Evolutionary conservation across 2,797 vertebrate genomes (phyloP).

Genomic region (Paguma larvata): DNA sequence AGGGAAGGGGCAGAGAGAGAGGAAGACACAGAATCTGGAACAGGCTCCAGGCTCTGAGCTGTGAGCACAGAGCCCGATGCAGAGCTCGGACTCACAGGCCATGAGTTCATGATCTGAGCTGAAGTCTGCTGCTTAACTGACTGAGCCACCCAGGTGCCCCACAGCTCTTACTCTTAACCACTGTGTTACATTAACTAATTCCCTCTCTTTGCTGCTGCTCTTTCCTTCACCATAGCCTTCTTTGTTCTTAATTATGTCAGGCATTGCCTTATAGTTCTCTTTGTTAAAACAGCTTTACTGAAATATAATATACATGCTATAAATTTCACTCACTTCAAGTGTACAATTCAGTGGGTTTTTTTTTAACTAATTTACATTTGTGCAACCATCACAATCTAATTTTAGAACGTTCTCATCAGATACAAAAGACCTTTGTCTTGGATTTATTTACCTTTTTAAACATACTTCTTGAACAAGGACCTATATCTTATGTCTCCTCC

Average conservation of each 20-base stretch:
- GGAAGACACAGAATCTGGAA: too few species aligned
- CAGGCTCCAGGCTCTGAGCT: too few species aligned
- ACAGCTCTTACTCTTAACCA: not conserved
- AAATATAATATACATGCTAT: not conserved
- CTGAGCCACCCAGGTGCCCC: too few species aligned
- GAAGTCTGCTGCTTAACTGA: too few species aligned
- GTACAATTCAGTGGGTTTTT: not conserved
- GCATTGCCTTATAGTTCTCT: not conserved
- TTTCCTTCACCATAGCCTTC: not conserved
- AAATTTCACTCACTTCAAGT: slow-evolving; percentile 49
- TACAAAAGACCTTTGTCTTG: slow-evolving; percentile 17
- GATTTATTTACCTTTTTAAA: slow-evolving; percentile 53
- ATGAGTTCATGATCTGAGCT: too few species aligned
- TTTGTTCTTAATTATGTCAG: not conserved
- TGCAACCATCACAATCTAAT: not conserved
- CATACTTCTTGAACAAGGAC: slow-evolving; percentile 44
- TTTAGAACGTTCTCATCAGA: slow-evolving; percentile 21
- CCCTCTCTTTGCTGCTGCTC: not conserved
- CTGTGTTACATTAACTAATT: not conserved
- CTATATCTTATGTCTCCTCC: not conserved
- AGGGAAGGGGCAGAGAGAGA: too few species aligned
- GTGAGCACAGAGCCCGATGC: too few species aligned
- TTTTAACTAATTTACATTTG: slow-evolving; percentile 44
- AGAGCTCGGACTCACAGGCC: too few species aligned
- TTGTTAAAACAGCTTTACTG: slow-evolving; percentile 29